Conservation (phyloP, 2,888 invertebrate genomes). For the Microdon myrmicae region DNA sequence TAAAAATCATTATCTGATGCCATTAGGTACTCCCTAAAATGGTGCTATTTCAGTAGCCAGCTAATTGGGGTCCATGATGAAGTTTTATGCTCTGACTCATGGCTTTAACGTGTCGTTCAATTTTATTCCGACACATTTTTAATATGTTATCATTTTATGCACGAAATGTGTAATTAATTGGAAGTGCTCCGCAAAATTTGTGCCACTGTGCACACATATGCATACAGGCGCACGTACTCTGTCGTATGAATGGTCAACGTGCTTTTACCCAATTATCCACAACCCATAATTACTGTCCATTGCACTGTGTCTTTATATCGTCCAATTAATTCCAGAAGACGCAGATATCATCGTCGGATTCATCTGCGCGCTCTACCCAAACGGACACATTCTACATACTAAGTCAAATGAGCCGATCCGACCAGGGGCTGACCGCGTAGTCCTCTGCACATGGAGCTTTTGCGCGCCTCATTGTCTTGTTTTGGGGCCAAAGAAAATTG, state of each 20-base stretch:
- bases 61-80: constrained; percentile 17
- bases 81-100: constrained; percentile 1
- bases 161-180: constrained; percentile 49
- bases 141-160: constrained; percentile 47
- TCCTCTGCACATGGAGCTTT: background rate
- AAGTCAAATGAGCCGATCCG: background rate
- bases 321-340: constrained; percentile 64
- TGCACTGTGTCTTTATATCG: constrained; percentile 64
- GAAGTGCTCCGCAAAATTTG: constrained; percentile 31
- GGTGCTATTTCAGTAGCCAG: background rate
- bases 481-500: constrained; percentile 9
- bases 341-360: constrained; percentile 41
- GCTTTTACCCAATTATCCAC: constrained; percentile 60
- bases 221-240: background rate
- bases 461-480: constrained; percentile 2
- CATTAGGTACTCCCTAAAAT: constrained; percentile 24
- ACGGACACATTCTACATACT: too few relatives aligned
- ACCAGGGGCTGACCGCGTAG: constrained; percentile 7
- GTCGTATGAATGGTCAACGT: constrained; percentile 33
- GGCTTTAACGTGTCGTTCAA: constrained; percentile 22
- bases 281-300: constrained; percentile 63
- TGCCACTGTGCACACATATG: background rate
- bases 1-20: constrained; percentile 42
- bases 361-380: constrained; percentile 11
- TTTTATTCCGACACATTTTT: constrained; percentile 51